phyloP scores from a whole-genome alignment of 1,140 invertebrate species.

The Teleogryllus occipitalis region DNA sequence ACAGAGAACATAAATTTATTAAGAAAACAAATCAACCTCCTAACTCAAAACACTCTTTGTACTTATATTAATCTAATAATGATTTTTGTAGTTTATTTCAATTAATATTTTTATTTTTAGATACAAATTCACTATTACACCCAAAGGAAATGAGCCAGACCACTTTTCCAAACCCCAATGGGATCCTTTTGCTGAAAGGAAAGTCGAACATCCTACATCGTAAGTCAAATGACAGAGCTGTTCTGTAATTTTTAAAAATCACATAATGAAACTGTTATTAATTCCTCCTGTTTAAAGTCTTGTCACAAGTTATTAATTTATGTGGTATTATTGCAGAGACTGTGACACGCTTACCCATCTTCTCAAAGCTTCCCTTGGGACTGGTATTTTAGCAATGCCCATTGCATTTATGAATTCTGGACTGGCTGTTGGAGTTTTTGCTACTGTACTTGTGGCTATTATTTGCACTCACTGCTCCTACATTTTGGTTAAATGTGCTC shows the following conservation, averaged over 20 bases:
- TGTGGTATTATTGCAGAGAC: slow-evolving; percentile 45
- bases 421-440: slow-evolving; percentile 62
- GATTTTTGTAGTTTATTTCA: too few relatives aligned
- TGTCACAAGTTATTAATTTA: too few relatives aligned
- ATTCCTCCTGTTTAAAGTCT: too few relatives aligned
- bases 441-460: slow-evolving; percentile 68
- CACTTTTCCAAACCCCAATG: slow-evolving; percentile 44
- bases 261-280: too few relatives aligned
- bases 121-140: slow-evolving; percentile 50
- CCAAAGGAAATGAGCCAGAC: slow-evolving; percentile 39
- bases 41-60: too few relatives aligned
- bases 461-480: slow-evolving; percentile 82
- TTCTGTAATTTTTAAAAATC: too few relatives aligned
- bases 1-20: too few relatives aligned
- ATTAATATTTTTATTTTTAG: slow-evolving; percentile 36
- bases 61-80: too few relatives aligned
- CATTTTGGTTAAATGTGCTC: slow-evolving; percentile 73
- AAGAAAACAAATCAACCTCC: too few relatives aligned
- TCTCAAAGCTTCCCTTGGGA: slow-evolving; percentile 80
- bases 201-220: slow-evolving; percentile 68
- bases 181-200: slow-evolving; percentile 63
- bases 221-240: slow-evolving; percentile 42
- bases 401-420: slow-evolving; percentile 73
- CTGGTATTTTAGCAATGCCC: slow-evolving; percentile 87
- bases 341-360: slow-evolving; percentile 77